Conservation (phyloP, 92 coral and sea anemone species). For the Heliopora coerulea region DNA sequence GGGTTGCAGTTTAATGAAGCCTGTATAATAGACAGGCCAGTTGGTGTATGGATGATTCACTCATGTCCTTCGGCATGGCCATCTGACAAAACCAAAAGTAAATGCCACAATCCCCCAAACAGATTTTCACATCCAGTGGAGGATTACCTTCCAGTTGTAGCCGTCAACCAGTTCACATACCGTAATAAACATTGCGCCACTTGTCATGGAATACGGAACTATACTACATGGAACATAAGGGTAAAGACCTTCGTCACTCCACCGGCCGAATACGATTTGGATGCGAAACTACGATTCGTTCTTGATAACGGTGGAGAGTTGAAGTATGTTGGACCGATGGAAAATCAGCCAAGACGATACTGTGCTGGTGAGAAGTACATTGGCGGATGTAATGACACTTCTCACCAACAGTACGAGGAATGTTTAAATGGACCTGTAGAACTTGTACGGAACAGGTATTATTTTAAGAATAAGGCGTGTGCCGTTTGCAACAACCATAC, state of each 20-base stretch:
- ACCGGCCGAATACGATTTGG: background rate
- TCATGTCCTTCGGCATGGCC: background rate
- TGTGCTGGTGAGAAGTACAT: background rate
- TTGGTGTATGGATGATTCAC: constrained; percentile 21
- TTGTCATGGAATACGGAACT: constrained; percentile 6
- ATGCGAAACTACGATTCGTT: background rate
- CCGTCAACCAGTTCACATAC: background rate
- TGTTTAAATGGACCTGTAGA: constrained; percentile 13
- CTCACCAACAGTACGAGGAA: background rate
- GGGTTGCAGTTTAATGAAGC: background rate
- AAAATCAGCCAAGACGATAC: background rate
- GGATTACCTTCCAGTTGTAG: constrained; percentile 12
- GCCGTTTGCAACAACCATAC: background rate
- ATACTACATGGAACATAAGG: background rate
- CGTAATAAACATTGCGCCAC: constrained; percentile 17
- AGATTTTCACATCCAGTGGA: constrained; percentile 19
- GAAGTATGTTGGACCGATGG: background rate
- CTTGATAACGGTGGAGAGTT: background rate
- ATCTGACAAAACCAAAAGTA: background rate
- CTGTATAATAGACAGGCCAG: background rate
- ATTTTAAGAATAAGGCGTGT: constrained; percentile 20
- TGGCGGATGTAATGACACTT: background rate
- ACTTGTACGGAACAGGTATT: background rate
- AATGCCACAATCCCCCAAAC: constrained; percentile 7
- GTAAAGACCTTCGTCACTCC: background rate